Evolutionary conservation across 2,113 vertebrate genomes (phyloP).

Genomic region (Tachycineta bicolor): DNA sequence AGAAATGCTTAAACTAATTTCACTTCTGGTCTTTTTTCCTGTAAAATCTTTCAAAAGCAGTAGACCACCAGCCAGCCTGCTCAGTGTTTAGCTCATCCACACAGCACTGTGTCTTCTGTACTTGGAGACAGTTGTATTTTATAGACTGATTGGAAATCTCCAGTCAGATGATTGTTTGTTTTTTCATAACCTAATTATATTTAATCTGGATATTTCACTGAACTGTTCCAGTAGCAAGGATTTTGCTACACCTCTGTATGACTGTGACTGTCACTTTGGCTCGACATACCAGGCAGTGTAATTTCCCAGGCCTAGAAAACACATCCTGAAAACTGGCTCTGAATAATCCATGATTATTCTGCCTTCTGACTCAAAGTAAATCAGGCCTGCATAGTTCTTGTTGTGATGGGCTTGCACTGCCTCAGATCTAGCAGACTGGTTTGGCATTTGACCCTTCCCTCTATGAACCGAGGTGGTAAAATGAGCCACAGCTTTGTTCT

Average conservation of each 20-base stretch:
- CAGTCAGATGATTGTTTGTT: neutral
- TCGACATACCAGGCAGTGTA: neutral
- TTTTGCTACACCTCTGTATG: neutral
- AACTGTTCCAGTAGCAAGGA: neutral
- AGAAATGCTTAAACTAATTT: neutral
- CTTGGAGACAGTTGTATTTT: neutral
- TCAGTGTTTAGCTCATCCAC: neutral
- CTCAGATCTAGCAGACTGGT: neutral
- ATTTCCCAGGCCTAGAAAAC: neutral
- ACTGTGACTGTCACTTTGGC: neutral
- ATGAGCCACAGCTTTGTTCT: neutral
- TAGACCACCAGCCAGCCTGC: neutral
- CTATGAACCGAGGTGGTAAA: neutral
- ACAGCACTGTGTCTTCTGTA: neutral
- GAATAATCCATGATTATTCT: neutral
- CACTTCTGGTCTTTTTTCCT: neutral
- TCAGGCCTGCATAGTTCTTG: neutral
- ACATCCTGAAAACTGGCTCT: neutral
- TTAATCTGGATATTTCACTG: neutral
- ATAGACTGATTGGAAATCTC: neutral
- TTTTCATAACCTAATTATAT: neutral
- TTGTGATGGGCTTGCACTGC: neutral
- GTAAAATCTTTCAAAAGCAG: neutral
- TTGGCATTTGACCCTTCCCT: neutral
- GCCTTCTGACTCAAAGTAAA: neutral